Conservation (phyloP, 1,140 invertebrate species). For the Nylanderia fulva region DNA sequence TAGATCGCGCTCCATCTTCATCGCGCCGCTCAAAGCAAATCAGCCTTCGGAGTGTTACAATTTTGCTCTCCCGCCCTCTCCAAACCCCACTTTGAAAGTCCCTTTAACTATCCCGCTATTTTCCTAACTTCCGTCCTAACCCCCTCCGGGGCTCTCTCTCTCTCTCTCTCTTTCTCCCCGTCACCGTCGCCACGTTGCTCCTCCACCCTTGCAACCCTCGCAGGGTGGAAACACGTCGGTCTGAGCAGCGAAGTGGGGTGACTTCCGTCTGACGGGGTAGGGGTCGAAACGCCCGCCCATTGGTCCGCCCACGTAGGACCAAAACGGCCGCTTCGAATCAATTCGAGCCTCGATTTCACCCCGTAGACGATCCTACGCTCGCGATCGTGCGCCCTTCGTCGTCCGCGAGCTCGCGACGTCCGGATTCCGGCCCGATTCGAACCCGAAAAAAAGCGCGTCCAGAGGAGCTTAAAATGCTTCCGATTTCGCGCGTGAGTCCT, state of each 20-base stretch:
- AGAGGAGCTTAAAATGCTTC: not conserved
- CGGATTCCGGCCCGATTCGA: conserved; percentile 3
- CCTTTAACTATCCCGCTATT: conserved; percentile 81
- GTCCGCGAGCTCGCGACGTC: conserved; percentile 36
- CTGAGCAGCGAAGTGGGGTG: conserved; percentile 17
- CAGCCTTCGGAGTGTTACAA: conserved; percentile 77
- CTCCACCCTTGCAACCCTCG: conserved; percentile 53
- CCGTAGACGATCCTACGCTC: conserved; percentile 77
- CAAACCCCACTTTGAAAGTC: conserved; percentile 63
- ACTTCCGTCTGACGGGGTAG: conserved; percentile 45
- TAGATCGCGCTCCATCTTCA: conserved; percentile 62
- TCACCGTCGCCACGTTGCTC: conserved; percentile 67
- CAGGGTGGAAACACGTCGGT: conserved; percentile 71
- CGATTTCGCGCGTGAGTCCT: not conserved
- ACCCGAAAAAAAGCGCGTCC: conserved; percentile 20
- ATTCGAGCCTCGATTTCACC: conserved; percentile 79
- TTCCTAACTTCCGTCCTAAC: conserved; percentile 77
- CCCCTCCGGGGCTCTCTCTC: conserved; percentile 71
- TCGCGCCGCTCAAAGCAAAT: conserved; percentile 75
- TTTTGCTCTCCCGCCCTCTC: conserved; percentile 65
- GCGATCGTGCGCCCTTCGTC: conserved; percentile 68
- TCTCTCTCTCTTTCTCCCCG: too few relatives aligned
- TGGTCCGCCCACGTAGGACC: conserved; percentile 69
- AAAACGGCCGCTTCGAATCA: conserved; percentile 80
- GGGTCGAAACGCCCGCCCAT: conserved; percentile 71